Percentiles rank a stretch among this genome's conserved stretches.
phyloP scores from a whole-genome alignment of 2,797 vertebrate species.

The Sebastes paucispinis region DNA sequence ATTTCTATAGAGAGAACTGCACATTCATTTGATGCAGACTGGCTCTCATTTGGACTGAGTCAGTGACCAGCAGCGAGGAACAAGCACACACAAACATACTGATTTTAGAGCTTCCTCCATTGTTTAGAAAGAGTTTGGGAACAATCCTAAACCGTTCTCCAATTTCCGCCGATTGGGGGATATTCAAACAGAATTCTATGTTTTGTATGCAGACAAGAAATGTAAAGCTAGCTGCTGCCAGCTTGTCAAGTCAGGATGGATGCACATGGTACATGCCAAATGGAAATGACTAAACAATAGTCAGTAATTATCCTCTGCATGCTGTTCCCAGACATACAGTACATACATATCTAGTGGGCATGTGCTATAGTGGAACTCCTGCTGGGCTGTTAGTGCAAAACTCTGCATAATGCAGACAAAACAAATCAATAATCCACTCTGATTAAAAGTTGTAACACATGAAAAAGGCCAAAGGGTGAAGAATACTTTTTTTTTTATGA shows the following conservation, averaged over 20 bases:
- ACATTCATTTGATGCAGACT: constrained; percentile 1
- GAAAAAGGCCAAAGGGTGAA: neutral
- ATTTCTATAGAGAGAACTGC: neutral
- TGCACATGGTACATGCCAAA: neutral
- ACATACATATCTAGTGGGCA: neutral
- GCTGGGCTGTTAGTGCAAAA: too few relatives aligned
- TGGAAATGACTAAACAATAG: neutral
- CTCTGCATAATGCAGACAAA: neutral
- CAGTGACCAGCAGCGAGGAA: neutral
- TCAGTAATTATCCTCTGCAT: neutral
- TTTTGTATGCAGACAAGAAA: neutral
- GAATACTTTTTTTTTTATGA: neutral
- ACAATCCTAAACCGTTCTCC: neutral
- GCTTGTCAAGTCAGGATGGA: neutral
- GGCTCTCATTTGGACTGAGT: neutral
- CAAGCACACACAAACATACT: neutral
- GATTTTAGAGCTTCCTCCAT: neutral
- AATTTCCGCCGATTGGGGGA: neutral
- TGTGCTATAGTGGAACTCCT: neutral
- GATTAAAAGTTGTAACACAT: neutral
- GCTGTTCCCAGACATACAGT: neutral
- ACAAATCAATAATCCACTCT: neutral
- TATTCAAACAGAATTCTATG: neutral
- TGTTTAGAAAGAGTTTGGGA: neutral
- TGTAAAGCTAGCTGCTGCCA: neutral